Evolutionary conservation across 2,888 invertebrate genomes (phyloP).

Genomic region (Aleiodes leptofemur): DNA sequence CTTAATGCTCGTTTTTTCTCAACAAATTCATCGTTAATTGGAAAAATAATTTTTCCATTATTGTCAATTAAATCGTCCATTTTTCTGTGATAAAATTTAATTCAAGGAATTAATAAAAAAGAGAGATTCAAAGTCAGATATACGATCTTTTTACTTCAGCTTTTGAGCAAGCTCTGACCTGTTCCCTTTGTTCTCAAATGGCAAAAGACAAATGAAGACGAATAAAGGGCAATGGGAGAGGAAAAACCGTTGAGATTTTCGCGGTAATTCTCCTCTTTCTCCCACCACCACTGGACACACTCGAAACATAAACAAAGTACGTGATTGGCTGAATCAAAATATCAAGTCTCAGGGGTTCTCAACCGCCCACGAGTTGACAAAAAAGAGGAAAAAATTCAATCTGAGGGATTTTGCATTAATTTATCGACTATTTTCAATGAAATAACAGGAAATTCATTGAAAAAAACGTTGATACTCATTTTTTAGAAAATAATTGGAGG

Average conservation of each 20-base stretch:
- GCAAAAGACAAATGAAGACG: constrained; percentile 20
- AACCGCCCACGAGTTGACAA: background rate
- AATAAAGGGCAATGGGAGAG: background rate
- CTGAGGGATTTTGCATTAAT: too few species aligned
- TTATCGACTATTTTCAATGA: background rate
- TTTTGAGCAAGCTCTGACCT: background rate
- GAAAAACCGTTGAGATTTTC: constrained; percentile 18
- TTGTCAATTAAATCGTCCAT: background rate
- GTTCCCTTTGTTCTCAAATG: background rate
- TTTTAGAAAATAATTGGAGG: background rate
- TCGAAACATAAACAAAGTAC: background rate
- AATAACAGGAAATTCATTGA: background rate
- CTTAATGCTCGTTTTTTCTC: background rate
- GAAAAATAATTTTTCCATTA: background rate
- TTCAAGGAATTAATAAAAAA: background rate
- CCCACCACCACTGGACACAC: background rate
- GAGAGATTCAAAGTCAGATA: background rate
- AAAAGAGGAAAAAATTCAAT: too few species aligned
- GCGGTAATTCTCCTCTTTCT: background rate
- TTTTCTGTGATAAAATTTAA: background rate
- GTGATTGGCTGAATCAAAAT: background rate
- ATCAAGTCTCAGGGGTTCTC: background rate
- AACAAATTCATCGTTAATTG: background rate
- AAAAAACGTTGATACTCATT: too few species aligned
- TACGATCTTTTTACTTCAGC: background rate